Evolutionary conservation across 2,113 vertebrate species (phyloP).

Genomic region (Eulemur rufifrons): DNA sequence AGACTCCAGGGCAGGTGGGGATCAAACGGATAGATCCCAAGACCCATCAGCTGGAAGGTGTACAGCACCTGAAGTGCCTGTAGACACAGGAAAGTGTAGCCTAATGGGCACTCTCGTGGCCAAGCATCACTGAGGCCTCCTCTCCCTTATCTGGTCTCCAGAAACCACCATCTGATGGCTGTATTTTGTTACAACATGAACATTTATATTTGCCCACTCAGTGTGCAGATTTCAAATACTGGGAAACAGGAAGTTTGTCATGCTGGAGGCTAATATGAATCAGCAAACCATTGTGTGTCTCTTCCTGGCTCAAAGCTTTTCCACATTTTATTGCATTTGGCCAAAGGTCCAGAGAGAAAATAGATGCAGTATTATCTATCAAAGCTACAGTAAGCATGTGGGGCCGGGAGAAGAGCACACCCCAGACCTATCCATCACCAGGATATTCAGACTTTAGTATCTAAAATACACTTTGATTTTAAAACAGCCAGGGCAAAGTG

Average conservation of each 20-base stretch:
- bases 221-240: background rate
- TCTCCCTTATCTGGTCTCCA: background rate
- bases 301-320: background rate
- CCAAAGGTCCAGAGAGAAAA: background rate
- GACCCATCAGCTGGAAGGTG: too few relatives aligned
- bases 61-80: fast-evolving
- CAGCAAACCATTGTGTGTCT: fast-evolving
- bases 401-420: fast-evolving
- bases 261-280: background rate
- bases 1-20: fast-evolving
- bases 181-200: fast-evolving
- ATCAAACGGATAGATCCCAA: background rate
- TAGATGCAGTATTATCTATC: background rate
- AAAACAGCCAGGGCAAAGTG: background rate
- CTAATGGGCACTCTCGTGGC: background rate
- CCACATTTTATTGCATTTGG: background rate
- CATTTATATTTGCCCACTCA: fast-evolving
- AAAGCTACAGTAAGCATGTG: background rate
- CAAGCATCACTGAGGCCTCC: fast-evolving
- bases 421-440: background rate
- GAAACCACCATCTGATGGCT: background rate
- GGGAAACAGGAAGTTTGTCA: too few relatives aligned
- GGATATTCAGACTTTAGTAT: background rate
- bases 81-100: fast-evolving
- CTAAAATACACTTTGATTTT: background rate